Base-by-base conservation (phyloP, 2,888 invertebrate genomes). In the Rhabditoides inermis region DNA sequence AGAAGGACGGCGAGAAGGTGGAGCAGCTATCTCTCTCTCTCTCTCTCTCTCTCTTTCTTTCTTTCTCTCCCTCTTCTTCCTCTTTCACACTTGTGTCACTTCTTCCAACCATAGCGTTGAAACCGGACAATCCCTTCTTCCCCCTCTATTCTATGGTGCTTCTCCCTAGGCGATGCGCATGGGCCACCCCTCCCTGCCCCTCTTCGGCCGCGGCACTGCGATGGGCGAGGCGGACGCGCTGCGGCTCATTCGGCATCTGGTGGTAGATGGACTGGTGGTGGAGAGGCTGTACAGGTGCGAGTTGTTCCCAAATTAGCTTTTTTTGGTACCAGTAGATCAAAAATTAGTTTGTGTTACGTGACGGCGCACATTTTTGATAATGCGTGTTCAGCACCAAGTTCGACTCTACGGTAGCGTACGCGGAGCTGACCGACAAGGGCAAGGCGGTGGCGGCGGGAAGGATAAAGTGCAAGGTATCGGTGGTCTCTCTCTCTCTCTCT, bases 181-280 rank as follows among this genome's bases (percentile, higher is more conserved):
- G 15, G 40, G 18, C 20, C 10, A n/a, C 20, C 22, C n/a, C 0
- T 47, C 44, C 2, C 45, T 63, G 35, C 45, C 57, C 1, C 53
- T 73, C 36, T 70, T 49, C 39, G 61, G 66, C 20, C 56, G 67
- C 41, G 72, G 72, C 3, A 42, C 50, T 4, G 58, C 62, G 10
- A 62, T 72, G 59, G 48, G 61, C 3, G 67, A 63, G 37, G 56
- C 52, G 5, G 72, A 69, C 52, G 53, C 65, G 3, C 39, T 68
- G 27, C 55, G 73, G 40, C 60, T 73, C 27, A 47, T 68, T 2
- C 46, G 67, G 22, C 66, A 65, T 41, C 52, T 71, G 30, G 60
- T 58, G 20, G 7, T n/a, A n/a, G n/a, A n/a, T n/a, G n/a, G n/a
- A n/a, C n/a, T n/a, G n/a, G n/a, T n/a, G n/a, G n/a, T n/a, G n/a